A percentile compares a stretch with the other conserved stretches of the same genome.
Evolutionary conservation across 1,140 invertebrate species (phyloP).

Genomic region (Ostrea denselamellosa): DNA sequence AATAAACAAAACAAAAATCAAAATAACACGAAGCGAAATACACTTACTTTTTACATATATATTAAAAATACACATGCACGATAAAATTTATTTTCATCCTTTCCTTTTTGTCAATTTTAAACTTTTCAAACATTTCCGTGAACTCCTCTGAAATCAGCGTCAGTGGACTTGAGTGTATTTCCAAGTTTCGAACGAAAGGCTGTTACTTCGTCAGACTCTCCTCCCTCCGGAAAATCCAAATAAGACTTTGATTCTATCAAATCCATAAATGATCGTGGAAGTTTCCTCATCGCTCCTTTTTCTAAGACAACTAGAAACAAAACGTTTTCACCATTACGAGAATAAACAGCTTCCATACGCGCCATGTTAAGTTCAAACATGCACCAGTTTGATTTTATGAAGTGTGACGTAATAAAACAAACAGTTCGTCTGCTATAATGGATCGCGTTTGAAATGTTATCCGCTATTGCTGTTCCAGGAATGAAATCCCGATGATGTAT

Average conservation of each 20-base stretch:
- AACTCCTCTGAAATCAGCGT: neutral
- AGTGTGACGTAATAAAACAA: conserved; percentile 83
- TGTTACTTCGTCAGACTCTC: neutral
- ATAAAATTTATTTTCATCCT: no score
- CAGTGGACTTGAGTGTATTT: neutral
- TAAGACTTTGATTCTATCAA: neutral
- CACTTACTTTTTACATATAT: no score
- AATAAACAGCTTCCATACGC: conserved; percentile 62
- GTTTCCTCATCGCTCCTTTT: neutral
- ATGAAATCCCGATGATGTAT: conserved; percentile 67
- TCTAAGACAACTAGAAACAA: conserved; percentile 38
- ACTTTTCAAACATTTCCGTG: no score
- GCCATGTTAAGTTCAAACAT: conserved; percentile 83
- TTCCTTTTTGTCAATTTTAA: no score
- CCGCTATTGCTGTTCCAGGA: conserved; percentile 79
- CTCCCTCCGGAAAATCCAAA: neutral
- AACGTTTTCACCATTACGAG: conserved; percentile 42
- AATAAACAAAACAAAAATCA: no score
- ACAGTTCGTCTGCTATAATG: conserved; percentile 82
- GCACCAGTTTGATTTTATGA: conserved; percentile 85
- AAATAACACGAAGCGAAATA: no score
- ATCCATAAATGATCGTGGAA: neutral
- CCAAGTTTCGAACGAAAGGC: neutral
- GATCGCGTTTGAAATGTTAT: conserved; percentile 83
- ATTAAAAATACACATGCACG: no score